phyloP scores from a whole-genome alignment of 1,140 invertebrate genomes.

The Drosophila hydei region DNA sequence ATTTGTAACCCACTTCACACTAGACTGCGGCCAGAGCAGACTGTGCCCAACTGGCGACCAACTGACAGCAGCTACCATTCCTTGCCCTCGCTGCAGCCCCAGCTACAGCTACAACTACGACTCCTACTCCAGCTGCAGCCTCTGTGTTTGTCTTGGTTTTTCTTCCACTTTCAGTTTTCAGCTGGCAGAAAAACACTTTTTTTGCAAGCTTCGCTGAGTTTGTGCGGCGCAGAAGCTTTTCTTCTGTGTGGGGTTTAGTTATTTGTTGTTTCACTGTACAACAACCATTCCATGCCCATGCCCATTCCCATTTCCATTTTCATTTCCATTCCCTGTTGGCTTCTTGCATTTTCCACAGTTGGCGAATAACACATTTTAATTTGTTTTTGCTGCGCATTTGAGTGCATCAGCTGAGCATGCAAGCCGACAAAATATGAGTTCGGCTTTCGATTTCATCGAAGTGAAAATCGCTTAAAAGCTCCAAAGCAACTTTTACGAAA shows the following conservation, averaged over 20 bases:
- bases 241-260: conserved; percentile 1
- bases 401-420: conserved; percentile 76
- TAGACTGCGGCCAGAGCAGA: conserved; percentile 59
- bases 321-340: conserved; percentile 19
- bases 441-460: conserved; percentile 67
- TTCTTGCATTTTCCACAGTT: conserved; percentile 49
- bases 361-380: conserved; percentile 78
- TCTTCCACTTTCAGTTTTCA: conserved; percentile 63
- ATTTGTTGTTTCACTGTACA: background rate
- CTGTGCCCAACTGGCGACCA: conserved; percentile 46
- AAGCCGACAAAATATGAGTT: conserved; percentile 44
- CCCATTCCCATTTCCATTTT: conserved; percentile 24
- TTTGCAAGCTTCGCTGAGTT: conserved; percentile 77
- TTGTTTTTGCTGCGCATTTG: conserved; percentile 73
- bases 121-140: conserved; percentile 32
- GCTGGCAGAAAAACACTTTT: conserved; percentile 64
- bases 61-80: conserved; percentile 11
- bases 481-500: background rate
- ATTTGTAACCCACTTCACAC: conserved; percentile 70
- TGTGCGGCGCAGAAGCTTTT: conserved; percentile 57
- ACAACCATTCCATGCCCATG: conserved; percentile 27
- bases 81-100: conserved; percentile 19
- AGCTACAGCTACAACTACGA: conserved; percentile 24
- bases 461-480: conserved; percentile 30
- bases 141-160: conserved; percentile 22